Evolutionary conservation across 2,113 vertebrate species (phyloP), one percentile per base, ranked within the genome.

Genomic region (Fregetta grallaria): DNA sequence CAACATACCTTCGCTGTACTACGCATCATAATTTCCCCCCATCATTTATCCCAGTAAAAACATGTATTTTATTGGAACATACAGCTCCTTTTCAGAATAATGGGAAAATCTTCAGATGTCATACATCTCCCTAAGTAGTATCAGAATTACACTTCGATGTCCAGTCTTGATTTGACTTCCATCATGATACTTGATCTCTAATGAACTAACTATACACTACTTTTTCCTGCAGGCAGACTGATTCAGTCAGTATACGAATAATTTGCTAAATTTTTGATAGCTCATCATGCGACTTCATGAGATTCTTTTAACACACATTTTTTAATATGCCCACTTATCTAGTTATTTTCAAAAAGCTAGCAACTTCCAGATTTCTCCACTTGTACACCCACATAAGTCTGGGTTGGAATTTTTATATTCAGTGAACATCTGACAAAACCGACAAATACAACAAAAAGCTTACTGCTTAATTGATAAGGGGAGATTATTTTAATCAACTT

Each of bases 331-430:
- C 9, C 32, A n/a, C 23, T 36, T 68, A 45, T 11, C 15, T 19
- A 45, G 17, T 25, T 61, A 56, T 49, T 90, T 81, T 49, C 22
- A 58, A 52, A 80, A 77, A 62, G 23, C 15, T 52, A 52, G 29
- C 16, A 52, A 59, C 32, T 45, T 49, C 16, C 11, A 25, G 30
- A 36, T 49, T 74, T 50, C 26, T 65, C 42, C 17, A n/a, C 8
- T 53, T 56, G 18, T 49, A 66, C 8, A 58, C 3, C 3, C 45
- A 44, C 0, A 0, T 21, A 68, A 58, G 18, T 26, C 34, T 87
- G 27, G 6, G 10, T 5, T 66, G 10, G 7, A 87, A 87, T 40
- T 44, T 50, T 85, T 50, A 42, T 30, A 49, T 55, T 74, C 13
- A 40, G 4, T 27, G 21, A 49, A 42, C 13, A 59, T 38, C 29